These are phyloP conservation scores for Pocota personata DNA, from an alignment of 2,888 invertebrate species.

Conservation along the genomic window DNA sequence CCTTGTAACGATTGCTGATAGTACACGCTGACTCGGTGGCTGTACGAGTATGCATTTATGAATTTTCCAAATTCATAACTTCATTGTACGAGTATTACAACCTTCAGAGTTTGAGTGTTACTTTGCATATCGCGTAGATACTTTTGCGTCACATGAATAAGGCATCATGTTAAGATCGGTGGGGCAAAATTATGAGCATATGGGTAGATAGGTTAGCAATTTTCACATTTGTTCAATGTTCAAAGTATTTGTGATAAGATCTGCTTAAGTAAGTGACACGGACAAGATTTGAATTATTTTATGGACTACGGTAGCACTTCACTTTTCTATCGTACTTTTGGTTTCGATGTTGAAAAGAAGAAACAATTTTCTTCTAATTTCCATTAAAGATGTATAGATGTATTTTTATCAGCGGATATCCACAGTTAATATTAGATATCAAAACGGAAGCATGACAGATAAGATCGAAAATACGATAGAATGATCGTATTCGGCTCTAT, in stretches of 20 bases:
- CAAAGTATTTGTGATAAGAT: conserved; percentile 55
- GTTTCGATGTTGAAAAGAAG: no score
- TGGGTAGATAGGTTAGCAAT: conserved; percentile 46
- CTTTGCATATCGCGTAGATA: neutral
- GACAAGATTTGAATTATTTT: conserved; percentile 62
- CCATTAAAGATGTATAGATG: no score
- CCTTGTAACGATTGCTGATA: conserved; percentile 70
- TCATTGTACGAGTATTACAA: conserved; percentile 41
- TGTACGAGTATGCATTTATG: conserved; percentile 66
- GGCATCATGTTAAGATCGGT: conserved; percentile 38
- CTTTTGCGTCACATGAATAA: conserved; percentile 46
- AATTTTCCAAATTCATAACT: conserved; percentile 67
- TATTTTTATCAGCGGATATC: no score
- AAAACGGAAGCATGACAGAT: no score
- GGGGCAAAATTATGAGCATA: conserved; percentile 55
- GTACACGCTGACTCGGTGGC: conserved; percentile 8
- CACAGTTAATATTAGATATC: no score
- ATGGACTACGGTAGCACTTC: neutral
- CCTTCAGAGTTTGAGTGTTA: conserved; percentile 23
- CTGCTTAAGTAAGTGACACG: conserved; percentile 48
- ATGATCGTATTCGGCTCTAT: no score
- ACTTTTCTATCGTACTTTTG: conserved; percentile 13
- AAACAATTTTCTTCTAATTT: no score
- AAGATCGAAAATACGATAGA: no score
- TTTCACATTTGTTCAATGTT: conserved; percentile 58